Percentiles rank a stretch among this genome's conserved stretches.
Conservation (phyloP, 1,140 invertebrate species). For the Asobara japonica region DNA sequence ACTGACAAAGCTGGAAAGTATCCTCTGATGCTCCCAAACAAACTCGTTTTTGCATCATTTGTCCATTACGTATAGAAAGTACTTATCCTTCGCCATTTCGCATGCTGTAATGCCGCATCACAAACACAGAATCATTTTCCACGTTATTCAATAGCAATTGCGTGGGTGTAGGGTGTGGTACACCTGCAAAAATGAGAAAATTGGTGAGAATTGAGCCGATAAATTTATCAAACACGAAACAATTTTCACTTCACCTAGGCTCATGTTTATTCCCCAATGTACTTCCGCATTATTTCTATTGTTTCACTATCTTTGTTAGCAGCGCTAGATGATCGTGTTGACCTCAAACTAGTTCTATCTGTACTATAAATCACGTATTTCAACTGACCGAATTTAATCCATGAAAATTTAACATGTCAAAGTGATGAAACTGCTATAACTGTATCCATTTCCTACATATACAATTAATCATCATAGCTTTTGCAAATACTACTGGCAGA, state of each 20-base stretch:
- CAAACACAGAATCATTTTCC: background rate
- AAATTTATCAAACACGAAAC: background rate
- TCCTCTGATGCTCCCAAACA: slow-evolving; percentile 6
- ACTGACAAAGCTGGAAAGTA: slow-evolving; percentile 19
- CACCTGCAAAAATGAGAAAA: background rate
- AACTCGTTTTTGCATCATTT: slow-evolving; percentile 34
- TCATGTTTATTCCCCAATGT: background rate
- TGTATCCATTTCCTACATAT: background rate
- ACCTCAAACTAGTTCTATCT: background rate
- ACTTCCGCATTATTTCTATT: background rate
- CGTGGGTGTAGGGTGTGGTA: background rate
- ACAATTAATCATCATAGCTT: background rate
- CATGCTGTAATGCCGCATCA: slow-evolving; percentile 25
- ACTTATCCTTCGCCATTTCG: slow-evolving; percentile 11
- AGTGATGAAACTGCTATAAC: background rate
- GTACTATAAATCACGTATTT: background rate
- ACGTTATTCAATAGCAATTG: background rate
- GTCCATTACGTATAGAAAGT: slow-evolving; percentile 30
- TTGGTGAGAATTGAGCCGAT: background rate
- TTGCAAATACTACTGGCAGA: background rate
- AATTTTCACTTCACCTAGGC: background rate
- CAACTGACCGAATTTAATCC: background rate
- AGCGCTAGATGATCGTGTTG: background rate
- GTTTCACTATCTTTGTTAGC: background rate
- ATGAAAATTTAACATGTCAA: background rate